These are phyloP conservation scores for Cephus pygmeus DNA, from an alignment of 2,888 invertebrate genomes.

Conservation along the genomic window DNA sequence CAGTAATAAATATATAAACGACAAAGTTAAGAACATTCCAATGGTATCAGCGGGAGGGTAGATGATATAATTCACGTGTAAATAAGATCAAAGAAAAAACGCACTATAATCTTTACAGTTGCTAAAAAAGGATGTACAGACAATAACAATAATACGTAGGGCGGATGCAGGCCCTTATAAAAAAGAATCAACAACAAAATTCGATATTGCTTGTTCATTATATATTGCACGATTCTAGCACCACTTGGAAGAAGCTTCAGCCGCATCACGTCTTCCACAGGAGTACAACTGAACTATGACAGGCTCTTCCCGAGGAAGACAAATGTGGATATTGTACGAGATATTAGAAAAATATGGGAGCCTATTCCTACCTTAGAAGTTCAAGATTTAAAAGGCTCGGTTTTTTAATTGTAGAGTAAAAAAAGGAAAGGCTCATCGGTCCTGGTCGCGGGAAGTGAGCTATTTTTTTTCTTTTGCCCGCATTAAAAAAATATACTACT, in stretches of 20 bases:
- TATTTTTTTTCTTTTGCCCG: not conserved
- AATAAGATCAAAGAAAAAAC: not conserved
- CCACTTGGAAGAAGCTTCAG: constrained; percentile 23
- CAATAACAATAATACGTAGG: not conserved
- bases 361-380: not conserved
- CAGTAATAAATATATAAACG: constrained; percentile 36
- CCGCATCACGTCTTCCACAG: not conserved
- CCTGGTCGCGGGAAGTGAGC: not conserved
- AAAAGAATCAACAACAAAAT: not conserved
- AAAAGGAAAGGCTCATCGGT: not conserved
- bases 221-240: constrained; percentile 43
- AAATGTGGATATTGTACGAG: not conserved
- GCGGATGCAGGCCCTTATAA: not conserved
- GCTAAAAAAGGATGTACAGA: not conserved
- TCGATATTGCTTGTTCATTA: constrained; percentile 2
- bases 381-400: not conserved
- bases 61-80: not conserved
- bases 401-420: not conserved
- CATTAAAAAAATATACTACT: not conserved
- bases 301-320: not conserved
- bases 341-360: constrained; percentile 34
- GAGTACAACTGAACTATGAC: not conserved
- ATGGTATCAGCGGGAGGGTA: constrained; percentile 13
- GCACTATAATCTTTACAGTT: not conserved
- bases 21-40: constrained; percentile 29